Evolutionary conservation across 2,113 vertebrate species (phyloP).

Genomic region (Empidonax alnorum): DNA sequence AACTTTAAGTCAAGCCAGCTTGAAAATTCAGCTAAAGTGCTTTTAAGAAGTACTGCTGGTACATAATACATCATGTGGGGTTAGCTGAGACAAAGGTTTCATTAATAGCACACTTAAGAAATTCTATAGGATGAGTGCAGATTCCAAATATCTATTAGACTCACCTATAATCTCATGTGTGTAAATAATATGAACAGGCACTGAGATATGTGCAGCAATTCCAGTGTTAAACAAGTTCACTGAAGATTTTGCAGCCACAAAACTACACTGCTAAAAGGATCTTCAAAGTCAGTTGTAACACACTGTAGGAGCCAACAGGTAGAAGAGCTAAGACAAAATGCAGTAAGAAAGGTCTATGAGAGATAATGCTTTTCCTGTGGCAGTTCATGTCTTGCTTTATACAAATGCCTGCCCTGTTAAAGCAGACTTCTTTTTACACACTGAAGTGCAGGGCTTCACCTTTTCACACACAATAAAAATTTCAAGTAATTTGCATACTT

Average conservation of each 20-base stretch:
- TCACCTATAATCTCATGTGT: neutral
- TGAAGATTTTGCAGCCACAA: neutral
- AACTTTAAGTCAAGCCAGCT: conserved; percentile 7
- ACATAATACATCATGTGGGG: neutral
- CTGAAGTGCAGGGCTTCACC: neutral
- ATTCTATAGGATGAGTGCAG: neutral
- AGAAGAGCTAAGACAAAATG: neutral
- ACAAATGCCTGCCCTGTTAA: neutral
- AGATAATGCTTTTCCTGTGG: neutral
- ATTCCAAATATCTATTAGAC: neutral
- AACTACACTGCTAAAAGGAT: neutral
- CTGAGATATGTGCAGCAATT: neutral
- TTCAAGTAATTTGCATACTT: neutral
- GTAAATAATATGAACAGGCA: neutral
- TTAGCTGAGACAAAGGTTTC: conserved; percentile 17
- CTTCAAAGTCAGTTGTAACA: neutral
- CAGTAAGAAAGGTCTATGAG: fast-evolving
- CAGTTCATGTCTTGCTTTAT: neutral
- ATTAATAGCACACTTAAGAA: neutral
- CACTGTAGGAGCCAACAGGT: neutral
- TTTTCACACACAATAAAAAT: neutral
- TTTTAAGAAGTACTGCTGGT: neutral
- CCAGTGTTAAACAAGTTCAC: neutral
- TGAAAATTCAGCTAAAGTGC: conserved; percentile 19
- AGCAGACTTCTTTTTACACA: neutral